Evolutionary conservation across 2,113 vertebrate genomes (phyloP).

Genomic region (Zapus hudsonius): DNA sequence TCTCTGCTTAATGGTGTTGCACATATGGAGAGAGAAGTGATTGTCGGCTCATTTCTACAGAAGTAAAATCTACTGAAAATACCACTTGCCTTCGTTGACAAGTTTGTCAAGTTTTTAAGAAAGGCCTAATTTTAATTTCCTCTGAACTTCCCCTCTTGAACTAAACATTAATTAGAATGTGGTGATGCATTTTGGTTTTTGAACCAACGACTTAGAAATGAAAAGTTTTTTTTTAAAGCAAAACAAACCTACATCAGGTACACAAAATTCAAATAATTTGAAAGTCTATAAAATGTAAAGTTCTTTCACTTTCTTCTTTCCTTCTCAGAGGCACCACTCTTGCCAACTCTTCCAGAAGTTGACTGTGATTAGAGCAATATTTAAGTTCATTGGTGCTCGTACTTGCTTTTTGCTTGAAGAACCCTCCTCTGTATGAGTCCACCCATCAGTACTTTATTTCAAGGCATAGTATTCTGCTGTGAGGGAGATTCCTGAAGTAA

Average conservation of each 20-base stretch:
- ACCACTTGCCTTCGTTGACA: background rate
- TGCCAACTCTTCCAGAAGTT: background rate
- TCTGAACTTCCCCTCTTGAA: background rate
- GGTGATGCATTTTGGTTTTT: conserved; percentile 57
- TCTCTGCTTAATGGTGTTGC: background rate
- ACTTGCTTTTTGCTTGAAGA: background rate
- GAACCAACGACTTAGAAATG: conserved; percentile 44
- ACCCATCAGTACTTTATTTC: background rate
- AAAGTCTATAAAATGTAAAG: background rate
- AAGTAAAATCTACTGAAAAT: background rate
- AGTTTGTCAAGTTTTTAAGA: conserved; percentile 12
- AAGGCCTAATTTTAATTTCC: conserved; percentile 37
- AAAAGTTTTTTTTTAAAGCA: conserved; percentile 5
- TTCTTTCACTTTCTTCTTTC: background rate
- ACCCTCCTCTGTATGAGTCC: background rate
- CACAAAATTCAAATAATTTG: conserved; percentile 19
- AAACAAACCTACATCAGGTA: background rate
- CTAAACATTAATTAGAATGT: conserved; percentile 58
- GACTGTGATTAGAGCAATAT: background rate
- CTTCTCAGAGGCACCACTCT: background rate
- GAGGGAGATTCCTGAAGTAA: background rate
- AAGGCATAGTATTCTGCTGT: background rate
- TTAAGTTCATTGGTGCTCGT: background rate
- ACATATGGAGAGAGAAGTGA: background rate
- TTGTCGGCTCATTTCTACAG: background rate